phyloP scores from a whole-genome alignment of 2,113 vertebrate genomes.

The Pelecanus crispus region DNA sequence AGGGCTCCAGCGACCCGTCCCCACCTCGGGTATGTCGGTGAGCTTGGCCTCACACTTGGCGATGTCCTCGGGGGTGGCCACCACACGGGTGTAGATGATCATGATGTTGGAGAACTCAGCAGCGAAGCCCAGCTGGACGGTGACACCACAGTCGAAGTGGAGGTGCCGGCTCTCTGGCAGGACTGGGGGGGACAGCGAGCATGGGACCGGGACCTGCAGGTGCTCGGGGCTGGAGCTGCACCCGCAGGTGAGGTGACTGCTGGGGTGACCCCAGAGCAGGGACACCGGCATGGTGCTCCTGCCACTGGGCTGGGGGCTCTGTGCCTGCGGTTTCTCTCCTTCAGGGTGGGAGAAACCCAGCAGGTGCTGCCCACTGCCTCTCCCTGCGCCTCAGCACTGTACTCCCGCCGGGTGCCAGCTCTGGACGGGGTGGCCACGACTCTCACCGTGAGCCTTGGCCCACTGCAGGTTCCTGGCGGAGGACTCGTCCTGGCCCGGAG shows the following conservation, averaged over 20 bases:
- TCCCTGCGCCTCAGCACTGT: rapidly evolving
- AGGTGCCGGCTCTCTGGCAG: constrained; percentile 74
- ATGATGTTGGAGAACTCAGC: constrained; percentile 89
- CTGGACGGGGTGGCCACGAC: rapidly evolving
- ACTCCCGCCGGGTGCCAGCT: not conserved
- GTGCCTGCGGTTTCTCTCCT: not conserved
- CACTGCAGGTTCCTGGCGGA: constrained; percentile 85
- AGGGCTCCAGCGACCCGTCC: rapidly evolving
- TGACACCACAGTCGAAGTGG: constrained; percentile 78
- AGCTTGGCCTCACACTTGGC: constrained; percentile 75
- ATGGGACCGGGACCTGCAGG: not conserved
- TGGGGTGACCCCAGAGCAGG: rapidly evolving
- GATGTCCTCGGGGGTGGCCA: constrained; percentile 71
- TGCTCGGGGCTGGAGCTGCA: not conserved
- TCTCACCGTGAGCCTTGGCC: constrained; percentile 80
- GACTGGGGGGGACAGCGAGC: constrained; percentile 40
- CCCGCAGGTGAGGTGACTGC: rapidly evolving
- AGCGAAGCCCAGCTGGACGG: constrained; percentile 82
- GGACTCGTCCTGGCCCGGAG: constrained; percentile 42
- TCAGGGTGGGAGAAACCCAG: not conserved
- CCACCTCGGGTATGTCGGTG: constrained; percentile 77
- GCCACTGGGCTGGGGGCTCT: not conserved
- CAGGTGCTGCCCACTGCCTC: not conserved
- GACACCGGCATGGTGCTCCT: not conserved
- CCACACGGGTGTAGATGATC: constrained; percentile 83